Base-by-base conservation (phyloP, 2,113 vertebrate species). In the Nansenia antarctica region DNA sequence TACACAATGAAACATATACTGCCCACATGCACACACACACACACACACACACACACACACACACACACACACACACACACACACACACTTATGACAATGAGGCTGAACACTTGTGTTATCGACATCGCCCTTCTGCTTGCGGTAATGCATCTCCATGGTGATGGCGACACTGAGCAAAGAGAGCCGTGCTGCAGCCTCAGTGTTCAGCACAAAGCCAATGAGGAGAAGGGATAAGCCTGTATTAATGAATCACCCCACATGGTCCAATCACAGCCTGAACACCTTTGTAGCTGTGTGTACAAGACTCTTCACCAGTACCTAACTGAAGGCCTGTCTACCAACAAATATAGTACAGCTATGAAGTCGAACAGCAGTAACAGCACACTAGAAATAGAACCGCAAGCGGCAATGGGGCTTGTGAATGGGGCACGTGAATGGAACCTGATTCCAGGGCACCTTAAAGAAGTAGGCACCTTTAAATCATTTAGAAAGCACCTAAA, bases 331-430 rank as follows among this genome's bases (percentile, higher is more conserved):
- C 58, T 3, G 42, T 34, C 63, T 69, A 63, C 30, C 15, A 42
- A n/a, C 2, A 3, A 72, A 37, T 22, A 11, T n/a, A 20, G 31
- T 5, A 54, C 6, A 52, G 67, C 22, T 4, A 0, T 24, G 42
- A 55, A 52, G 49, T 54, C 22, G 45, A 73, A 62, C 70, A 59
- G 34, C 58, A 70, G 55, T 37, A 68, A 76, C 47, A 83, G 27
- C 29, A 39, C 22, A 55, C 59, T 62, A 53, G 62, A 62, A 72
- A 63, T 52, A 30, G 26, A 31, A 68, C 39, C 53, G 59, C 20
- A 55, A 37, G 62, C 1, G 22, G 47, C 18, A 3, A 14, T 1
- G n/a, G n/a, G n/a, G n/a, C n/a, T n/a, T n/a, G n/a, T n/a, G n/a
- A n/a, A n/a, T n/a, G n/a, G n/a, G n/a, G n/a, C n/a, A n/a, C n/a